Conservation (phyloP, 2,888 invertebrate genomes). For the Pyrochroa serraticornis region DNA sequence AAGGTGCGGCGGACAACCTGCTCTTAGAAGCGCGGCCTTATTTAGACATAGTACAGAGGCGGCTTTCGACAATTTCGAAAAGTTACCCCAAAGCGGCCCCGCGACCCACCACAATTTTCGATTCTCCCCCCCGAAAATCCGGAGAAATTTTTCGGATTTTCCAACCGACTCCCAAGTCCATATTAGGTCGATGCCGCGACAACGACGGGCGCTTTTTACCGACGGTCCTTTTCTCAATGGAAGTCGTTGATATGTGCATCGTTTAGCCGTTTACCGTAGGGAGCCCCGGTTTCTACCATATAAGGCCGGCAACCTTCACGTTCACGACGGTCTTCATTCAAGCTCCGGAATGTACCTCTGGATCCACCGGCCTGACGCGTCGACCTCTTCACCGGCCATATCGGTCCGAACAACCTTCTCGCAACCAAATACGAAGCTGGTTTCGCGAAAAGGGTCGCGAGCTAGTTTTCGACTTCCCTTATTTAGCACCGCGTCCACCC, state of each 20-base stretch:
- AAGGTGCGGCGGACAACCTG: constrained; percentile 31
- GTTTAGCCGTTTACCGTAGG: constrained; percentile 8
- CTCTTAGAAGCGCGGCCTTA: constrained; percentile 31
- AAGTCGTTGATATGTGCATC: constrained; percentile 11
- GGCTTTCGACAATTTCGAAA: constrained; percentile 14
- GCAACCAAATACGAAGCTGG: constrained; percentile 3
- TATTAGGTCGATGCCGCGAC: neutral
- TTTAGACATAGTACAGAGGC: constrained; percentile 30
- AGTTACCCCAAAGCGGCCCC: too few species aligned
- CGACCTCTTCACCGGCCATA: neutral
- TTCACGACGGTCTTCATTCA: constrained; percentile 23
- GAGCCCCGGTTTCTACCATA: constrained; percentile 17
- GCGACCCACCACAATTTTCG: too few species aligned
- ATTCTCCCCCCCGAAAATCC: too few species aligned
- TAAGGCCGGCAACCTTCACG: constrained; percentile 25
- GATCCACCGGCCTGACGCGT: constrained; percentile 3
- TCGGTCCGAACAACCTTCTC: constrained; percentile 10
- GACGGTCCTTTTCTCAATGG: constrained; percentile 9
- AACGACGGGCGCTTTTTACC: constrained; percentile 16
- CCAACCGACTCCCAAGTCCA: too few species aligned
- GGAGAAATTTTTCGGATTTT: too few species aligned
- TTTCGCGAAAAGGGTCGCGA: constrained; percentile 3
- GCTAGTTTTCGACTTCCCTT: constrained; percentile 18
- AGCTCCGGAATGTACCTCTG: constrained; percentile 2
- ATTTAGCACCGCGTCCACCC: constrained; percentile 12